Evolutionary conservation across 2,888 invertebrate species (phyloP).

Genomic region (Lasioglossum calceatum): DNA sequence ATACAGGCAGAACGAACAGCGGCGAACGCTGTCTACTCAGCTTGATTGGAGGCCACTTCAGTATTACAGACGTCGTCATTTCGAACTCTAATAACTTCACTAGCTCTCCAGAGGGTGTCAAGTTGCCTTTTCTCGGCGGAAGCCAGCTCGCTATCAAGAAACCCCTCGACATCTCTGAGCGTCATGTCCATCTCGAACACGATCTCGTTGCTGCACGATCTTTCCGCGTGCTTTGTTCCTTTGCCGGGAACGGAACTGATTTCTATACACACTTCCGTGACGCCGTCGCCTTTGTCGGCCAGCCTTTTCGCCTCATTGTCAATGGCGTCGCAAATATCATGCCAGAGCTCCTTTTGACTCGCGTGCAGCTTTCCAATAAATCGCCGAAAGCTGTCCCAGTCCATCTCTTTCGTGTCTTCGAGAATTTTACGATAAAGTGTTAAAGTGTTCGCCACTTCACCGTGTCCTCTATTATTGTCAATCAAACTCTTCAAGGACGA

Average conservation of each 20-base stretch:
- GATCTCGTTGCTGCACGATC: constrained; percentile 60
- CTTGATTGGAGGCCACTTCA: constrained; percentile 45
- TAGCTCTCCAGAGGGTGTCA: constrained; percentile 47
- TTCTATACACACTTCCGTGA: constrained; percentile 74
- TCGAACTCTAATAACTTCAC: constrained; percentile 34
- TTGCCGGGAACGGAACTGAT: constrained; percentile 60
- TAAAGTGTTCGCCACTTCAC: neutral
- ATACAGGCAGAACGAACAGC: constrained; percentile 13
- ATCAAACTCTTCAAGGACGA: neutral
- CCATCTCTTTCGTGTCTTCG: constrained; percentile 67
- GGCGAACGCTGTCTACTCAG: constrained; percentile 42
- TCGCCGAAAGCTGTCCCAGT: constrained; percentile 70
- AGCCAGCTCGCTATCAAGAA: constrained; percentile 49
- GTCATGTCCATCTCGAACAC: constrained; percentile 75
- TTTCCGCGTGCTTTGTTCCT: constrained; percentile 26
- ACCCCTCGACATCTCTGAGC: constrained; percentile 64
- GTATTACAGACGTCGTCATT: constrained; percentile 52
- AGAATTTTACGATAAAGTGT: constrained; percentile 65
- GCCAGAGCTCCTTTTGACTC: constrained; percentile 69
- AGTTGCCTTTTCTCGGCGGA: constrained; percentile 41
- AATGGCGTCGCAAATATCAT: constrained; percentile 70
- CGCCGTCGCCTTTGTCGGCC: constrained; percentile 56
- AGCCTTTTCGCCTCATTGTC: constrained; percentile 66
- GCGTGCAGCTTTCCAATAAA: constrained; percentile 71
- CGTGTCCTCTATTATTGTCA: neutral